Evolutionary conservation across 2,113 vertebrate species (phyloP).

Genomic region (Microcebus jonahi): DNA sequence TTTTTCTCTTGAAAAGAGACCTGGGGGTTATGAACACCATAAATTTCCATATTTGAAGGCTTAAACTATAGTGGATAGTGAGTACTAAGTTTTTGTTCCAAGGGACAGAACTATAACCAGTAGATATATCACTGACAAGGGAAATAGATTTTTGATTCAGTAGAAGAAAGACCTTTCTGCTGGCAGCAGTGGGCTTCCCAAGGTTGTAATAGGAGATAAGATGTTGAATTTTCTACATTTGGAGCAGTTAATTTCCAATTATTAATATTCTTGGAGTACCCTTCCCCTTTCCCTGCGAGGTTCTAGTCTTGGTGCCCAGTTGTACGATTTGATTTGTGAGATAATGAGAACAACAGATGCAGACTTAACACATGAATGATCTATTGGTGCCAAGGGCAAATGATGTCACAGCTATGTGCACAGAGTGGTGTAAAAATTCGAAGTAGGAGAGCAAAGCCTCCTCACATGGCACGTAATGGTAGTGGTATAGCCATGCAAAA

Average conservation of each 20-base stretch:
- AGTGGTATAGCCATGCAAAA: background rate
- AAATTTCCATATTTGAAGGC: slow-evolving; percentile 21
- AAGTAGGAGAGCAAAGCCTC: slow-evolving; percentile 33
- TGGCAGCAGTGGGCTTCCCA: background rate
- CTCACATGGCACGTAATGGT: background rate
- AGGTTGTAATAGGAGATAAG: background rate
- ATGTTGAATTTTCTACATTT: background rate
- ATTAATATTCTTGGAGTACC: background rate
- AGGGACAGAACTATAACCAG: background rate
- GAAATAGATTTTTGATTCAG: background rate
- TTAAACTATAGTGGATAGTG: background rate
- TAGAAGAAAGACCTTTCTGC: background rate
- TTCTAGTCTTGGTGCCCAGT: background rate
- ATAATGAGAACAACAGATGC: slow-evolving; percentile 36
- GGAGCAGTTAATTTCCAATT: slow-evolving; percentile 24
- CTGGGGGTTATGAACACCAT: background rate
- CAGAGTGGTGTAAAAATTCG: background rate
- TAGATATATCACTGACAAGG: background rate
- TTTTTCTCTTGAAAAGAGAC: slow-evolving; percentile 9
- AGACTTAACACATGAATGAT: background rate
- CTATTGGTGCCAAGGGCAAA: background rate
- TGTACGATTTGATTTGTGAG: slow-evolving; percentile 36
- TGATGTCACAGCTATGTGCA: background rate
- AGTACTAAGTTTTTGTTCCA: slow-evolving; percentile 29
- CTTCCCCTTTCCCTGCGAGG: background rate